These are phyloP conservation scores for Drosophila conformis DNA, from an alignment of 2,888 invertebrate species.

Conservation along the genomic window DNA sequence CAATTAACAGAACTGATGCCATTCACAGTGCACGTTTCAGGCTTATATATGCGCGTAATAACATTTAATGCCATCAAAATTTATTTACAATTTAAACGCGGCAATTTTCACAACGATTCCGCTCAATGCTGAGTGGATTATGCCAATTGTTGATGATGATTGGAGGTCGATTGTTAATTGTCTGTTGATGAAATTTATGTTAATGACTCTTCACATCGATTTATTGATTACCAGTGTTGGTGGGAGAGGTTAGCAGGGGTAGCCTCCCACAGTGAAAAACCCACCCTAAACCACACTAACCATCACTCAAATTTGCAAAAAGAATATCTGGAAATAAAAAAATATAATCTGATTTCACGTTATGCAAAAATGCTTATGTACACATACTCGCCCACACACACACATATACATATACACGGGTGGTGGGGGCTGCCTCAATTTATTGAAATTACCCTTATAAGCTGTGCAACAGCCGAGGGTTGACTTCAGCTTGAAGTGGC, in stretches of 20 bases:
- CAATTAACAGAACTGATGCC: slow-evolving; percentile 65
- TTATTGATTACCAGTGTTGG: slow-evolving; percentile 60
- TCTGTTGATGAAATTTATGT: slow-evolving; percentile 72
- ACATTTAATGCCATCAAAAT: slow-evolving; percentile 76
- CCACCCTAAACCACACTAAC: slow-evolving; percentile 34
- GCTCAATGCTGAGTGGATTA: slow-evolving; percentile 72
- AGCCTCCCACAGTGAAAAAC: slow-evolving; percentile 8
- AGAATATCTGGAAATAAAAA: slow-evolving; percentile 14
- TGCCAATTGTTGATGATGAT: slow-evolving; percentile 76
- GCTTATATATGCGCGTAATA: slow-evolving; percentile 60
- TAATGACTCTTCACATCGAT: slow-evolving; percentile 74
- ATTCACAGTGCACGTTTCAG: slow-evolving; percentile 24
- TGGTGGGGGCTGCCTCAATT: slow-evolving; percentile 48
- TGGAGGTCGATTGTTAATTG: slow-evolving; percentile 76
- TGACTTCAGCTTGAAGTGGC: slow-evolving; percentile 57
- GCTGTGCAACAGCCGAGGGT: slow-evolving; percentile 50
- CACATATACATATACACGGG: not conserved
- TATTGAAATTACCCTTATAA: slow-evolving; percentile 78
- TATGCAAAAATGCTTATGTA: slow-evolving; percentile 63
- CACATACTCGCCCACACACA: slow-evolving; percentile 1
- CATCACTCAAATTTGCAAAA: slow-evolving; percentile 42
- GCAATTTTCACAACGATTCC: slow-evolving; percentile 59
- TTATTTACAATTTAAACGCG: slow-evolving; percentile 75
- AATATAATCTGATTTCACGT: slow-evolving; percentile 66
- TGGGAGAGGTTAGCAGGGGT: not conserved